Evolutionary conservation across 2,113 vertebrate genomes (phyloP).

Genomic region (Azemiops feae): DNA sequence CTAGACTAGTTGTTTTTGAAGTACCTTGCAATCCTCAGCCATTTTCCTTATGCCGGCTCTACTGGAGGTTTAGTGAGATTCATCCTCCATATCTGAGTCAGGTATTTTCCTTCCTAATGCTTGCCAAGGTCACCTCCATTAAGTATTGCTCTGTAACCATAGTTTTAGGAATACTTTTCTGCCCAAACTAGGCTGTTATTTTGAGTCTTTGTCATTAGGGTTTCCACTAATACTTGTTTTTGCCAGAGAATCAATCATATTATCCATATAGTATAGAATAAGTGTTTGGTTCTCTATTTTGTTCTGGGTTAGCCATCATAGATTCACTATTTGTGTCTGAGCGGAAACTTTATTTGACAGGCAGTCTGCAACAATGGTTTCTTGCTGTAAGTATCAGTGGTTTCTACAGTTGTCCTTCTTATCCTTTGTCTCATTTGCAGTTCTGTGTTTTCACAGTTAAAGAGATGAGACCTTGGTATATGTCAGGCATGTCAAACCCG

Average conservation of each 20-base stretch:
- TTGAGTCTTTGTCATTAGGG: background rate
- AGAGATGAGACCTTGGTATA: background rate
- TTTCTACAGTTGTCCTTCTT: background rate
- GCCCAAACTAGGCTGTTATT: background rate
- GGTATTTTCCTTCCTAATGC: background rate
- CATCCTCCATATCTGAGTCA: background rate
- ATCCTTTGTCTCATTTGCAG: background rate
- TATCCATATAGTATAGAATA: background rate
- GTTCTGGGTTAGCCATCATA: background rate
- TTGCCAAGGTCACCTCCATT: background rate
- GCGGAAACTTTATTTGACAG: background rate
- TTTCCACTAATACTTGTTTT: background rate
- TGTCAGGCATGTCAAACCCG: too few species aligned
- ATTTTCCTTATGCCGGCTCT: background rate
- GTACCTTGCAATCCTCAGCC: background rate
- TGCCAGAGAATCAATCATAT: background rate
- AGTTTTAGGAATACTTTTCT: background rate
- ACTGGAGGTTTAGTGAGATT: background rate
- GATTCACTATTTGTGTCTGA: background rate
- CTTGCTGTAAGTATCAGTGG: background rate
- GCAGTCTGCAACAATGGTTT: background rate
- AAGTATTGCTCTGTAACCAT: background rate
- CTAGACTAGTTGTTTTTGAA: background rate
- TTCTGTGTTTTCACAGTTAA: background rate
- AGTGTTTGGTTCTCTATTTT: background rate